phyloP scores from a whole-genome alignment of 2,113 vertebrate species.

The Narcine bancroftii region DNA sequence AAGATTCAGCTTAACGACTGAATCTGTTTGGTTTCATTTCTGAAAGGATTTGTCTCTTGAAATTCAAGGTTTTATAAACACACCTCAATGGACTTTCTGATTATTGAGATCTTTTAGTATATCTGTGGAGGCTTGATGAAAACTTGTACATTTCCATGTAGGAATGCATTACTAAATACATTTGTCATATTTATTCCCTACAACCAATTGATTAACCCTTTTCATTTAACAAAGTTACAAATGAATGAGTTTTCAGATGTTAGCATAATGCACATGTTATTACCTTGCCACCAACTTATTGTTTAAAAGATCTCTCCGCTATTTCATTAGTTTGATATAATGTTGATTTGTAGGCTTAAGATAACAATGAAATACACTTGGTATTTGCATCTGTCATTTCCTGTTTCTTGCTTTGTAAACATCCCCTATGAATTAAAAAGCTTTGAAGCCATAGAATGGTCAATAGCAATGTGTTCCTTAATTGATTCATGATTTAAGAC shows the following conservation, averaged over 20 bases:
- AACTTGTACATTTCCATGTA: constrained; percentile 7
- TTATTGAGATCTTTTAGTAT: neutral
- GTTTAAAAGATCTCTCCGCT: neutral
- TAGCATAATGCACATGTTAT: neutral
- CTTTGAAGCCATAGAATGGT: neutral
- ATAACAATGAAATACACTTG: neutral
- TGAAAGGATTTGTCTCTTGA: neutral
- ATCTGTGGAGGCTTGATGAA: neutral
- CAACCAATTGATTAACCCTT: neutral
- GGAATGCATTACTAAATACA: neutral
- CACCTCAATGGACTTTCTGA: neutral
- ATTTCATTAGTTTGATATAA: neutral
- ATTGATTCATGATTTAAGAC: neutral
- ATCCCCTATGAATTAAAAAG: neutral
- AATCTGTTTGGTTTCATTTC: neutral
- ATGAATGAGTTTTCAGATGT: neutral
- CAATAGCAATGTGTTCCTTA: neutral
- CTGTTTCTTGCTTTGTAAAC: neutral
- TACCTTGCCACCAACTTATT: neutral
- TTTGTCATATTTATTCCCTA: neutral
- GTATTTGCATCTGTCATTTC: neutral
- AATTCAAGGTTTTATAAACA: neutral
- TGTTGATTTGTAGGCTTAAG: neutral
- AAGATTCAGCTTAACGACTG: neutral
- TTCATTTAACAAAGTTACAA: neutral